Evolutionary conservation across 2,113 vertebrate species (phyloP), one percentile per base, ranked within the genome.

Genomic region (Epinephelus cyanopodus): DNA sequence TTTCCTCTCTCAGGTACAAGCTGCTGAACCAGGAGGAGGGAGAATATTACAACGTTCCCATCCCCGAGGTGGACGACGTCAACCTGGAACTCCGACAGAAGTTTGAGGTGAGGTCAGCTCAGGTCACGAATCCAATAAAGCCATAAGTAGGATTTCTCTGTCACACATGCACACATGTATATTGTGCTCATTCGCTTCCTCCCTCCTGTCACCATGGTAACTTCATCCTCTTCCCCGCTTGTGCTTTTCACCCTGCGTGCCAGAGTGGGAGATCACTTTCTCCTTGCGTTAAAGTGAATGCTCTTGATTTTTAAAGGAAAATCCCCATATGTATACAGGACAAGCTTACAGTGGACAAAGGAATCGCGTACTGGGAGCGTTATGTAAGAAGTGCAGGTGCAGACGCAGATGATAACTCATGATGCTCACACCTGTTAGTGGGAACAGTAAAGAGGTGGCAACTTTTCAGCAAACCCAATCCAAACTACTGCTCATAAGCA

Each of bases 11-110:
- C 47, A 99, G 98, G 98, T 99, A 97, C 94, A 99, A 99, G 81
- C 52, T 99, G 92, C 95, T 99, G 72, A 99, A 98, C 87, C 96
- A 98, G 77, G 98, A 99, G 74, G 98, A 99, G 87, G 98, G 98
- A 0, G 98, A 99, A 90, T 99, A 99, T 90, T 99, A 99, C 87
- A 99, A 98, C 0, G 98, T 99, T 2, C 98, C 98, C 74, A 99
- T 99, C 81, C 97, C 98, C 0, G 98, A 99, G 84, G 97, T 96
- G 25, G 97, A 96, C 0, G 97, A 97, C 67, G 96, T 97, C 53
- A 97, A 99, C 72, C 68, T 95, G 87, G 98, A 99, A 79, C 96
- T 99, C 65, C 90, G 97, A 52, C 97, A 99, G 93, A 99, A 99
- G 89, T 99, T 99, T 84, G 98, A 99, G 97, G 98, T 99, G 82